Evolutionary conservation across 2,113 vertebrate genomes (phyloP), one percentile per base, ranked within the genome.

Genomic region (Mellivora capensis): DNA sequence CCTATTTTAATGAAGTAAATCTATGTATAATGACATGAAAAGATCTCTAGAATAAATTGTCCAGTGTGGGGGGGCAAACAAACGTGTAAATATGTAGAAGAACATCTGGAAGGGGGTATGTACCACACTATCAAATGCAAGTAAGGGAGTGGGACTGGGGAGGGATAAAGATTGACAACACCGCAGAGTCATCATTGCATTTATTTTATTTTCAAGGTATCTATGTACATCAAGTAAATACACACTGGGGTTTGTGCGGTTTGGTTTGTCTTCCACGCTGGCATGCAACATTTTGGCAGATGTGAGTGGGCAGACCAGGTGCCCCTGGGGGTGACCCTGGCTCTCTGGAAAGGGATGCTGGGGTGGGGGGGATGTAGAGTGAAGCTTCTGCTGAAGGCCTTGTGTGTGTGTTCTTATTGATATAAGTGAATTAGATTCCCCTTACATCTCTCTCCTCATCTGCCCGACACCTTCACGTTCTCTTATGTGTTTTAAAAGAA

Each of bases 281-380:
- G 98, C 98, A 98, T 98, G 98, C 98, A 98, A 98, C 91, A 93
- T 98, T 97, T 98, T 98, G 98, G 98, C 98, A 93, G 98, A 92
- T 93, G 93, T 95, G 96, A 97, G 96, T 76, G 90, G 94, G 90
- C 67, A 61, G 77, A 92, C 96, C 97, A 89, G 94, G 93, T 54
- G 86, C 81, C 87, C 86, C 80, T 62, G 37, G 54, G 67, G 71
- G 91, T 6, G 92, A 69, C 90, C 96, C 94, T 90, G 95, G 96
- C 97, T 95, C 18, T 97, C 72, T 89, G 91, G 91, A 71, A 84
- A 74, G 69, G 72, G 90, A 77, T 44, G 69, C 76, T 52, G 44
- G 29, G 39, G 25, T 62, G 92, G 84, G 81, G 81, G 79, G 74
- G 72, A 67, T 64, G 86, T 44, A 20, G 69, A 67, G 72, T 87